Percentiles rank a stretch among this genome's conserved stretches.
These are phyloP conservation scores for Salminus brasiliensis DNA, from an alignment of 2,113 vertebrate species.

Conservation along the genomic window DNA sequence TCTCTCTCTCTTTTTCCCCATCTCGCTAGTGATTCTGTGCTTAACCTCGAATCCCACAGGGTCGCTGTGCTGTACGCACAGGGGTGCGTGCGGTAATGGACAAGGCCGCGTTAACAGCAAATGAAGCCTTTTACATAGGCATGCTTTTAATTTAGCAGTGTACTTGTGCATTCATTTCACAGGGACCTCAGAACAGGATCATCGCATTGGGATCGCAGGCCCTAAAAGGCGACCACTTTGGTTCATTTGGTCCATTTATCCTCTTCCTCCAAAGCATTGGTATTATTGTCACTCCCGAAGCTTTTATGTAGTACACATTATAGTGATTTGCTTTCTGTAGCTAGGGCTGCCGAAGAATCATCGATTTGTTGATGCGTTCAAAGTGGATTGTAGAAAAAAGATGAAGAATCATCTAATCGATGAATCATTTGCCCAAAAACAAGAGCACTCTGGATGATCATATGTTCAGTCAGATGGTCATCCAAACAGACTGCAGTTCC, in stretches of 20 bases:
- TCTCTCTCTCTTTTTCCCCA: neutral
- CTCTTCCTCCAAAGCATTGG: neutral
- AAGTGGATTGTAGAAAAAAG: too few species aligned
- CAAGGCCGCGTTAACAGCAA: slow-evolving; percentile 41
- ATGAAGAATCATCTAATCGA: too few species aligned
- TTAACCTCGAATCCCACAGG: slow-evolving; percentile 46
- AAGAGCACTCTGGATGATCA: too few species aligned
- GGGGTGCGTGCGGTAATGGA: slow-evolving; percentile 30
- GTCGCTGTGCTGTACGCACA: slow-evolving; percentile 31
- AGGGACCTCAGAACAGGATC: neutral
- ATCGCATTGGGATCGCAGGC: neutral
- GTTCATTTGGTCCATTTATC: neutral
- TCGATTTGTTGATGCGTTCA: neutral
- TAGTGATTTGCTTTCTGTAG: neutral
- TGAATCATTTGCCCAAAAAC: too few species aligned
- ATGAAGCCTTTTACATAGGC: slow-evolving; percentile 36
- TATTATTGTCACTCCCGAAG: neutral
- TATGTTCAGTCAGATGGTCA: too few species aligned
- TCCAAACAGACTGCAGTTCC: neutral
- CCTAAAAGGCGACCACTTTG: neutral
- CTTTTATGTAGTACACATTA: neutral
- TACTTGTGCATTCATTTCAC: slow-evolving; percentile 1
- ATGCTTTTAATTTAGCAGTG: slow-evolving; percentile 11
- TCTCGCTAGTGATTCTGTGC: slow-evolving; percentile 33
- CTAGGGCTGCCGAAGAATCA: neutral